These are phyloP conservation scores for Rotaria magnacalcarata DNA, from an alignment of 2,888 invertebrate genomes.

Conservation along the genomic window DNA sequence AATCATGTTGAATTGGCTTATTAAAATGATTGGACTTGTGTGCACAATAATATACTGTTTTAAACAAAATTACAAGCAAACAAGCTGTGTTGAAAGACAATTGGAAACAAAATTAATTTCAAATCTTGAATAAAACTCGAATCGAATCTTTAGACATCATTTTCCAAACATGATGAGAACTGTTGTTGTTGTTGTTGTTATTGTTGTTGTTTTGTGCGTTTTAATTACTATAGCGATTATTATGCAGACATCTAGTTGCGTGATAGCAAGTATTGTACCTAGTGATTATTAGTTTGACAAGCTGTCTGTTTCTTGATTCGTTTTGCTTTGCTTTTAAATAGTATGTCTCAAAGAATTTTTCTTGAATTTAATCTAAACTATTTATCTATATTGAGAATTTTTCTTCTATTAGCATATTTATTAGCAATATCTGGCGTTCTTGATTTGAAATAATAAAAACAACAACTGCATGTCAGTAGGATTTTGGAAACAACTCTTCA, in stretches of 20 bases:
- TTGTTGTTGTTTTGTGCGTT: not conserved
- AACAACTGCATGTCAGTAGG: not conserved
- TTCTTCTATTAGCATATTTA: not conserved
- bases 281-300: not conserved
- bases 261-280: not conserved
- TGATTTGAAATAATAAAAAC: not conserved
- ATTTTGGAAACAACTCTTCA: not conserved
- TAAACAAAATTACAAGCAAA: not conserved
- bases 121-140: not conserved
- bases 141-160: not conserved
- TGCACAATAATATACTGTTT: not conserved
- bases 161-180: too few relatives aligned
- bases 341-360: not conserved
- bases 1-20: not conserved
- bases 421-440: not conserved
- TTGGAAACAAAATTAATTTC: not conserved
- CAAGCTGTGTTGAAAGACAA: not conserved
- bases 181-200: not conserved
- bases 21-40: not conserved
- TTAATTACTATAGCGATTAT: too few relatives aligned
- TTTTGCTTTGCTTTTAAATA: not conserved
- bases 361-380: too few relatives aligned
- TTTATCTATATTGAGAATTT: not conserved
- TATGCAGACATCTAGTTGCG: not conserved
- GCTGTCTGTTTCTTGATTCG: not conserved